Evolutionary conservation across 2,888 invertebrate species (phyloP).

Genomic region (Hetaerina titia): DNA sequence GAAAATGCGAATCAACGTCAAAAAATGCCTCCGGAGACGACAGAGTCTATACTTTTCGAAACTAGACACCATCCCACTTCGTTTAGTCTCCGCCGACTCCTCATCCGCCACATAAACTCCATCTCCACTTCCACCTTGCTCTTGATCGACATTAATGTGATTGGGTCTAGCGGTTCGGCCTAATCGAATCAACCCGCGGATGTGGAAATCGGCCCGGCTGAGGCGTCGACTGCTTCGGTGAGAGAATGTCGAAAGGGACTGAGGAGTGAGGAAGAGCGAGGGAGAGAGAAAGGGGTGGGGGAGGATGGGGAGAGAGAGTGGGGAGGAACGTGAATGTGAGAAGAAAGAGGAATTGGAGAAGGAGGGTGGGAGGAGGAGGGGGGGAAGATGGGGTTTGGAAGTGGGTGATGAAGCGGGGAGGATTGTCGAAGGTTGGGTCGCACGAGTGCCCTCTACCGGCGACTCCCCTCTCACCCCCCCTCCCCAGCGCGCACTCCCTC

Average conservation of each 20-base stretch:
- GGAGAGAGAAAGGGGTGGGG: not conserved
- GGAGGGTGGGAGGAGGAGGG: not conserved
- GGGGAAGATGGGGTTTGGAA: not conserved
- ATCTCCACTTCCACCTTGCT: not conserved
- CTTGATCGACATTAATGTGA: slow-evolving; percentile 66
- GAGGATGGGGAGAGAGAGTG: not conserved
- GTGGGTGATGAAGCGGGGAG: not conserved
- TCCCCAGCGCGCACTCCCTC: not conserved
- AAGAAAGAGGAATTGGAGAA: not conserved
- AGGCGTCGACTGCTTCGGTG: slow-evolving; percentile 14
- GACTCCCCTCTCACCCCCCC: not conserved
- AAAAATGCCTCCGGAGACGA: not conserved
- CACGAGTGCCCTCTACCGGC: not conserved
- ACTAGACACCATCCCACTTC: not conserved
- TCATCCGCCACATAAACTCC: not conserved
- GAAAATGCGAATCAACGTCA: not conserved
- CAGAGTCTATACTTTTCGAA: not conserved
- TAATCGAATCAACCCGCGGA: slow-evolving; percentile 64
- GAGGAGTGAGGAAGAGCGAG: not conserved
- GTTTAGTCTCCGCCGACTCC: not conserved
- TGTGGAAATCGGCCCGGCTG: slow-evolving; percentile 51
- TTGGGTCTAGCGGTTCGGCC: slow-evolving; percentile 53
- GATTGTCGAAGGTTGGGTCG: slow-evolving; percentile 7
- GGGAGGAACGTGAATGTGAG: not conserved
- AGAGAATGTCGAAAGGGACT: not conserved